Base-by-base conservation (phyloP, 2,113 vertebrate genomes). In the Casuarius casuarius region DNA sequence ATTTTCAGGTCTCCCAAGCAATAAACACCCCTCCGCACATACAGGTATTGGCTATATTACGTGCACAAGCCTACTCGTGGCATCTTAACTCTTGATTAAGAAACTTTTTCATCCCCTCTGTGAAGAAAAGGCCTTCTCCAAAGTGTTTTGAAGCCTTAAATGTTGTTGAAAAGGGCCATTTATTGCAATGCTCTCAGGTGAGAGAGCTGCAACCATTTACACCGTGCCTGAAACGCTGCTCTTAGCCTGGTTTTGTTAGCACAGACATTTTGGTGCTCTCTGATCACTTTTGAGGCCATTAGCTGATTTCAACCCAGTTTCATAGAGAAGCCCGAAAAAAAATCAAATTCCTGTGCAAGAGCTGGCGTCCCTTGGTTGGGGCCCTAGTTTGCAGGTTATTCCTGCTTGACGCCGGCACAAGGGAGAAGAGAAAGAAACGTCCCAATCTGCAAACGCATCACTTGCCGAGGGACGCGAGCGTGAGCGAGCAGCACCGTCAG, bases 31-130 rank as follows among this genome's bases (percentile, higher is more conserved):
- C 67, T 70, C 40, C 52, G 38, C 21, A 56, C 54, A 29, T 8
- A 5, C 0, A 7, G 0, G 0, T 10, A 3, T 82, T 87, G 79
- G 42, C 71, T 66, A 3, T 2, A 1, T 51, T 72, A 26, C n/a
- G n/a, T 7, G 12, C 21, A 68, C 48, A 56, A 79, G 21, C 49
- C 44, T 73, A 19, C 23, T 49, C 16, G 61, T 33, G 44, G 29
- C 28, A 21, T 38, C 23, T 49, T 38, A 33, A 48, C 18, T 67
- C 74, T 38, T n/a, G n/a, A 54, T 6, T 81, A 68, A 72, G 26
- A 72, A 70, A 66, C 0, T 3, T 15, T 86, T 70, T 42, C 48
- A 77, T 74, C 13, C 77, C n/a, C 62, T 67, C 26, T 80, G 25
- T 23, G 58, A 49, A 58, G 40, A 77, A 46, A 83, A 90, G 3